Conservation (phyloP, 1,140 invertebrate genomes). For the Heliconius congener region DNA sequence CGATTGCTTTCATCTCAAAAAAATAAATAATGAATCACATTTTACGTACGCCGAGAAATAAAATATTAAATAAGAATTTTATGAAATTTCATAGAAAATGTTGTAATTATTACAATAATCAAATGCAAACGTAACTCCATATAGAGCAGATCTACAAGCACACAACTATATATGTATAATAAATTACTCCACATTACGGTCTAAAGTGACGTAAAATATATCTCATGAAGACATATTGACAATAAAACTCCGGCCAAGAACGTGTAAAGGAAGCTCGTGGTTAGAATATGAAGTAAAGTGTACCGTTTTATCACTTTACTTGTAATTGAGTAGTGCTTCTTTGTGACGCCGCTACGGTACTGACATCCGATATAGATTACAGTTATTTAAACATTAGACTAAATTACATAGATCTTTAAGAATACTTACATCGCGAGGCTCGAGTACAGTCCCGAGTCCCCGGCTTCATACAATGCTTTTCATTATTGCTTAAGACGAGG, state of each 20-base stretch:
- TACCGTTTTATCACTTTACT: conserved; percentile 22
- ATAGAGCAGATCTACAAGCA: not conserved
- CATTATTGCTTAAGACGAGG: too few species aligned
- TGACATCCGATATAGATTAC: not conserved
- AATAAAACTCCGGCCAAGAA: conserved; percentile 25
- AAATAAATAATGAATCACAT: too few species aligned
- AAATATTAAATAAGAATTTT: too few species aligned
- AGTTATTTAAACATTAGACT: too few species aligned
- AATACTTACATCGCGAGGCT: too few species aligned
- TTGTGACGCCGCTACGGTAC: too few species aligned
- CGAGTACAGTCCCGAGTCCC: too few species aligned
- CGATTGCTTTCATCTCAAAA: too few species aligned
- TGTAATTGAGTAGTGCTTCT: conserved; percentile 21
- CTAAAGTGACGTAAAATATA: conserved; percentile 12
- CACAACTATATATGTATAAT: not conserved
- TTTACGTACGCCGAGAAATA: too few species aligned
- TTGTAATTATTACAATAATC: not conserved
- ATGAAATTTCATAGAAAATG: too few species aligned
- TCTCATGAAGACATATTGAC: conserved; percentile 24
- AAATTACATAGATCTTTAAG: too few species aligned
- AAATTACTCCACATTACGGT: not conserved
- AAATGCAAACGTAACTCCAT: not conserved
- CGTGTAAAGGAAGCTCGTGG: conserved; percentile 23
- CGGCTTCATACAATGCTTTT: too few species aligned
- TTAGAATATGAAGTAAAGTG: conserved; percentile 31